Percentiles rank a stretch among this genome's conserved stretches.
These are phyloP conservation scores for Panagrolaimus sp. DNA, from an alignment of 1,140 invertebrate species.

Conservation along the genomic window DNA sequence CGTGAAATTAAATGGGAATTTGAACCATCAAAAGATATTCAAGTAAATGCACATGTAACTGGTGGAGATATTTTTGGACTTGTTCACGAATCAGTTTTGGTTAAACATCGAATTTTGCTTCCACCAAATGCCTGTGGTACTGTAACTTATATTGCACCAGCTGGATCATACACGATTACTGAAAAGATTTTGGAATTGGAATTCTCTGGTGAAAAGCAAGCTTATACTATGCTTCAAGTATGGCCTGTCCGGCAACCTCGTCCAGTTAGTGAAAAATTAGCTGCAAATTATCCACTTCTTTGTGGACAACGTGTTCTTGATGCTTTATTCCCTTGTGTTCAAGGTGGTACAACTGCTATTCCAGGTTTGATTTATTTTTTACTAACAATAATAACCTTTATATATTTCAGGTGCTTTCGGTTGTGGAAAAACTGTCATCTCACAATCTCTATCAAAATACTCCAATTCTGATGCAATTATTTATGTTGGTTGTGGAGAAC, in stretches of 20 bases:
- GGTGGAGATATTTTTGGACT: conserved; percentile 93
- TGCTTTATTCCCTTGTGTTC: conserved; percentile 95
- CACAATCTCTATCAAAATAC: conserved; percentile 95
- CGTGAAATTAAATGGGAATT: conserved; percentile 84
- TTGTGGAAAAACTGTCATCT: conserved; percentile 99
- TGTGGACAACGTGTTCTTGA: conserved; percentile 96
- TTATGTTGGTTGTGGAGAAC: conserved; percentile 92
- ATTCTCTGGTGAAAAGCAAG: conserved; percentile 87
- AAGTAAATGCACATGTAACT: conserved; percentile 88
- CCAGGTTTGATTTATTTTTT: too few relatives aligned
- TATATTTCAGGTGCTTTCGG: conserved; percentile 80
- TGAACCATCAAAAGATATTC: conserved; percentile 73
- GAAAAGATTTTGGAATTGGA: conserved; percentile 89
- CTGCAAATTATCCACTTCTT: conserved; percentile 92
- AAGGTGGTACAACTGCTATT: conserved; percentile 98
- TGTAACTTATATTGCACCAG: conserved; percentile 85
- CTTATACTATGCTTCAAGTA: conserved; percentile 88
- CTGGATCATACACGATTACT: conserved; percentile 86
- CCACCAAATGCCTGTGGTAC: conserved; percentile 89
- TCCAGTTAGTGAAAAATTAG: conserved; percentile 91
- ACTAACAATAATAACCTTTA: too few relatives aligned
- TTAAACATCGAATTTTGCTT: conserved; percentile 91
- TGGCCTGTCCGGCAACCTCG: conserved; percentile 93
- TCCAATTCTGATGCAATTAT: conserved; percentile 99
- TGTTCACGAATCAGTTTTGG: conserved; percentile 91